Base-by-base conservation (phyloP, 2,888 invertebrate species). In the Drosophila lutescens region DNA sequence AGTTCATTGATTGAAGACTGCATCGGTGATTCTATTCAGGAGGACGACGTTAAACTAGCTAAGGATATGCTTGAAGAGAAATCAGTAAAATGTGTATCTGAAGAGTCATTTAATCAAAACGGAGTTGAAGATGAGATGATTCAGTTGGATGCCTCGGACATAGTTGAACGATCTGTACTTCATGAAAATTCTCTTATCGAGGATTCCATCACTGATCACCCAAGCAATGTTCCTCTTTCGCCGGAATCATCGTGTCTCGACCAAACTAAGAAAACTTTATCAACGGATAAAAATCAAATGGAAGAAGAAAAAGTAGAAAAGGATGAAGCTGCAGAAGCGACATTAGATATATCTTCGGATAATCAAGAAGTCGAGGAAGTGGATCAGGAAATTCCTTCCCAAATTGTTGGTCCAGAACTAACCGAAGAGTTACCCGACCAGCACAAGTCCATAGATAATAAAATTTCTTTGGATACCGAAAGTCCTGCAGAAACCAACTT, bases 141-240 rank as follows among this genome's bases (percentile, higher is more conserved):
- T 46, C 46, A 44, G 23, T 23, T 44, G 15, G 46, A 46, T 30
- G n/a, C 46, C 30, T 46, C 46, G n/a, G 26, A 1, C 23, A 23
- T 23, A 13, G 44, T 12, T 2, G 23, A 34, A 7, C 9, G 10
- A 13, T 34, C 13, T 34, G 2, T 9, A 26, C 4, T 9, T n/a
- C 15, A 15, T 20, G 23, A 8, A 23, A 38, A 36, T 40, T 46
- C 55, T 23, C 2, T 26, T 15, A 15, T 4, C 17, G 56, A 47
- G 12, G 53, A 34, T 4, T 26, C 23, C 4, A 4, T 50, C 38
- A 10, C 30, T 7, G 50, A 46, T 46, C 12, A 36, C 9, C 23
- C 23, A 20, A 12, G 15, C 9, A 5, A 43, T 10, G 41, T 20
- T 43, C 17, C 41, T 12, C 2, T 20, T 20, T 4, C 10, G 2